Evolutionary conservation across 2,113 vertebrate genomes (phyloP), one percentile per base, ranked within the genome.

Genomic region (Coturnix japonica): DNA sequence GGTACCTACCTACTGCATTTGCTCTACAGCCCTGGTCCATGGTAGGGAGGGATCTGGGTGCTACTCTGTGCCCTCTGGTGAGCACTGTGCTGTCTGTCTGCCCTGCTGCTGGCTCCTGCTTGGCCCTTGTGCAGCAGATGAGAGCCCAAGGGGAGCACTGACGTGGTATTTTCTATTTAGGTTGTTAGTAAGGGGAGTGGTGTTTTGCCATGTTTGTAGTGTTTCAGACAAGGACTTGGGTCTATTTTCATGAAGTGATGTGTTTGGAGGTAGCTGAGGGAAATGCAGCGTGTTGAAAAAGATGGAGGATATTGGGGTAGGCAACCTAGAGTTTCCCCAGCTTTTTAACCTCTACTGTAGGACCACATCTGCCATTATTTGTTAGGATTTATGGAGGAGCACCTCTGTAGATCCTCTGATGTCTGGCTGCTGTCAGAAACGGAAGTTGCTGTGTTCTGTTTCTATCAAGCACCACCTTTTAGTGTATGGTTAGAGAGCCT

Each of bases 161-260:
- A 2, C 43, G 15, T 2, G 21, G 21, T 37, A 33, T 7, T 4
- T 33, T 71, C 47, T 37, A 8, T 9, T 26, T 25, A 43, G 43
- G 41, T 21, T 15, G 31, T 17, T 75, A 81, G 3, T 0, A 6
- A 46, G 28, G 20, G 33, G 18, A 56, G 23, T 0, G 3, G 13
- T 41, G 41, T 59, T 44, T 19, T 51, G n/a, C 47, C 25, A 12
- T 57, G 60, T 28, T 71, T 18, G 71, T 21, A 12, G 59, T 13
- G 47, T 69, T 57, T 44, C 15, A 63, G 28, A 41, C 3, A 30
- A 59, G 60, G 35, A 33, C 21, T 49, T 51, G 17, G 17, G 1
- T 54, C 10, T 41, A 33, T 85, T 57, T 11, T 30, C 25, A 39
- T 59, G n/a, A 85, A 16, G 30, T 61, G 12, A 46, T n/a, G 46